Evolutionary conservation across 2,797 vertebrate species (phyloP).

Genomic region (Phataginus tetradactyla): DNA sequence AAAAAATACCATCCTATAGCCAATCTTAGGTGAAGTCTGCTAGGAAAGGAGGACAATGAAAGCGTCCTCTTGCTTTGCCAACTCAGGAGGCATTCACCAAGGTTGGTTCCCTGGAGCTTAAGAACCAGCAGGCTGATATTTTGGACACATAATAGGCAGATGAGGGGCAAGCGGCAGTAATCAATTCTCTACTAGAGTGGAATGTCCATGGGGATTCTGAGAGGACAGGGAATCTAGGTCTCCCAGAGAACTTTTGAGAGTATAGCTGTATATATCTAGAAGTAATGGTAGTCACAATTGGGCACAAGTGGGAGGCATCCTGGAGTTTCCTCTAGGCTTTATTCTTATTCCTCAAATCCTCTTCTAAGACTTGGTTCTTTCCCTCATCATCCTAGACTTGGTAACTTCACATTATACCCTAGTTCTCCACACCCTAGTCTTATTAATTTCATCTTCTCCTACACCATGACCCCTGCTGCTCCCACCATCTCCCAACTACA

Average conservation of each 20-base stretch:
- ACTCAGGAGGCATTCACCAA: neutral
- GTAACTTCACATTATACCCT: neutral
- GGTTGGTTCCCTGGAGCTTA: neutral
- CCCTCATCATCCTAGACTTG: neutral
- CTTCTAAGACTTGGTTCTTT: neutral
- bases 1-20: neutral
- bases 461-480: neutral
- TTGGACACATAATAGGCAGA: neutral
- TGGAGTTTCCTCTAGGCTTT: neutral
- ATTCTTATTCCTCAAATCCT: neutral
- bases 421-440: neutral
- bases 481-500: slow-evolving; percentile 4
- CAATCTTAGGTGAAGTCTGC: neutral
- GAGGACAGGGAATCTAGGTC: neutral
- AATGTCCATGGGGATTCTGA: neutral
- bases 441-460: neutral
- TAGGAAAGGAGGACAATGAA: neutral
- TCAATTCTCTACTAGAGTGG: neutral
- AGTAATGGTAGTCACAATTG: neutral
- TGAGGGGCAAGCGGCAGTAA: neutral
- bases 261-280: neutral
- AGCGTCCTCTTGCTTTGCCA: neutral
- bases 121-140: slow-evolving; percentile 5
- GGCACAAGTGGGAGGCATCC: neutral
- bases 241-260: neutral